A percentile compares a stretch with the other conserved stretches of the same genome.
These are phyloP conservation scores for Neoitamus cyanurus DNA, from an alignment of 2,888 invertebrate genomes.

Conservation along the genomic window DNA sequence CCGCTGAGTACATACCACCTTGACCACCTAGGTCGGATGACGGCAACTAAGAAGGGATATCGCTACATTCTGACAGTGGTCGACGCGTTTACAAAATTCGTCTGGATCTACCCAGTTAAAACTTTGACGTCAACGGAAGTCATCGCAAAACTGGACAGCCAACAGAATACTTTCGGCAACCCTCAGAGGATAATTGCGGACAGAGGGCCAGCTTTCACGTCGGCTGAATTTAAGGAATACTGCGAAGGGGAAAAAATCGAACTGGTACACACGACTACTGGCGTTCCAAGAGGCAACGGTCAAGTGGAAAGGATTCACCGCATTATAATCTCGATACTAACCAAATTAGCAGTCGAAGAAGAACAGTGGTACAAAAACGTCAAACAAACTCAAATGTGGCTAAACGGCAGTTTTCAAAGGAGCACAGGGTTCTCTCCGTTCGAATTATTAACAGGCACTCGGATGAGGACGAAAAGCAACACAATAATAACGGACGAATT, in stretches of 20 bases:
- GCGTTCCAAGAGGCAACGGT: not conserved
- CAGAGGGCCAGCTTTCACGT: conserved; percentile 60
- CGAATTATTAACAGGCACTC: too few relatives aligned
- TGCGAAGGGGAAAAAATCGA: conserved; percentile 58
- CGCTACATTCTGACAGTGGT: not conserved
- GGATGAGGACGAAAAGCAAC: too few relatives aligned
- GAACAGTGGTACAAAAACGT: too few relatives aligned
- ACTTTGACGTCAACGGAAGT: not conserved
- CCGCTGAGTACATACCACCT: conserved; percentile 58
- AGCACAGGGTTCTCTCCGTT: too few relatives aligned
- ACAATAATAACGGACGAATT: too few relatives aligned
- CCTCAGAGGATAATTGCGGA: conserved; percentile 59
- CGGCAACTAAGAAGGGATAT: conserved; percentile 48
- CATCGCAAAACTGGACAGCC: conserved; percentile 29
- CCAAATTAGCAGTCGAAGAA: too few relatives aligned
- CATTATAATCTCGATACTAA: too few relatives aligned
- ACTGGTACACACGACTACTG: conserved; percentile 49
- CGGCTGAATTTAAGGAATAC: conserved; percentile 59
- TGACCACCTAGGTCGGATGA: conserved; percentile 59
- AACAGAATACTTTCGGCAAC: conserved; percentile 59
- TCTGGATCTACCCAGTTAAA: not conserved
- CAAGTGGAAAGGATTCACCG: too few relatives aligned
- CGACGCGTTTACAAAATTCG: not conserved
- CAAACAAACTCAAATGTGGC: too few relatives aligned
- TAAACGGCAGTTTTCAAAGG: too few relatives aligned